Base-by-base conservation (phyloP, 2,888 invertebrate species). In the Cataglyphis cursor region DNA sequence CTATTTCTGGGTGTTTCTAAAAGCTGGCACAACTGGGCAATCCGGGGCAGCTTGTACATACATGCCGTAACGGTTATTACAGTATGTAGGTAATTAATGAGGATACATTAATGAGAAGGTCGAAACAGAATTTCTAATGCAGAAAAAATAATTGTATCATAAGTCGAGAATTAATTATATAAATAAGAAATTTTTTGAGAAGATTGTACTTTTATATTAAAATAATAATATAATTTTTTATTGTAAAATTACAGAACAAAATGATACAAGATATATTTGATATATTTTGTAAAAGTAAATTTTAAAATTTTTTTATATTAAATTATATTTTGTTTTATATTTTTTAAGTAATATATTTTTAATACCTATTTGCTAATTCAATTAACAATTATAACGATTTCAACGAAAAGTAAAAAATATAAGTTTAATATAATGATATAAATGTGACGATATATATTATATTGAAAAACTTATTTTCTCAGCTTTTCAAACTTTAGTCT, bases 31-130 rank as follows among this genome's bases (percentile, higher is more conserved):
- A 78, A 78, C 72, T 78, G 72, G 72, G 72, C 59, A 70, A 78
- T 78, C 78, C 78, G 72, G 78, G 59, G 70, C 72, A 78, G 38
- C 72, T 76, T 66, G 59, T 54, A 78, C 10, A 76, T 31, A 78
- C 28, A 78, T 70, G 41, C 59, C 72, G 38, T 78, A 78, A 78
- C 41, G 70, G 78, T 78, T 68, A 78, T 70, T 78, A 70, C 57
- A 78, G 78, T 44, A 68, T 51, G 70, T 44, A 78, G 68, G 57
- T 78, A 78, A 78, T 70, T 78, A 78, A 78, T 78, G 57, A 66
- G 41, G 72, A 18, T 68, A 70, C 8, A 78, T 78, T 68, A 59
- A 70, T 12, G 24, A 70, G 44, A 70, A 31, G 54, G 12, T n/a
- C 31, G 12, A 44, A 31, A 8, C 44, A 68, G 48, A 70, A 59